Evolutionary conservation across 2,113 vertebrate species (phyloP).

Genomic region (Chaetodon trifascialis): DNA sequence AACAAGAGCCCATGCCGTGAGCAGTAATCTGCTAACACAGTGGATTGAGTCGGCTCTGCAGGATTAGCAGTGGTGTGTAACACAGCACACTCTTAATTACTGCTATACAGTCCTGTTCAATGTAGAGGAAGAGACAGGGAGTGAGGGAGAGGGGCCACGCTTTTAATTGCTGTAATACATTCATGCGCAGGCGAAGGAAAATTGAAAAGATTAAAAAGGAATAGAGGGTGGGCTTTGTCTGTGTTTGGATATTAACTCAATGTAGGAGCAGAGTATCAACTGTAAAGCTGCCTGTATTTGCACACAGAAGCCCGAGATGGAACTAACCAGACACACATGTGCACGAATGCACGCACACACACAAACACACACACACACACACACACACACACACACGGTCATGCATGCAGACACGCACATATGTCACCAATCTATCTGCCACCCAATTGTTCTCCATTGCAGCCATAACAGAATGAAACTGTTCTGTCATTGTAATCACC

Average conservation of each 20-base stretch:
- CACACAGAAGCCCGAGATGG: neutral
- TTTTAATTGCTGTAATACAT: constrained; percentile 57
- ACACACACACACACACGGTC: neutral
- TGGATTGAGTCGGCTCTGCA: constrained; percentile 71
- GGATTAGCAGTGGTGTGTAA: constrained; percentile 78
- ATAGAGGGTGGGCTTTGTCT: constrained; percentile 10
- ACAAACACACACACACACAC: neutral
- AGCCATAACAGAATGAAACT: constrained; percentile 45
- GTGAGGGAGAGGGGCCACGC: constrained; percentile 6
- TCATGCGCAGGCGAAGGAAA: constrained; percentile 29
- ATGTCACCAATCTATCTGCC: constrained; percentile 38
- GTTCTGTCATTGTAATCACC: constrained; percentile 63
- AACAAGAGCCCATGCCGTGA: constrained; percentile 70
- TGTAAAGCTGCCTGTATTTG: neutral
- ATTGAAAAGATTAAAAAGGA: constrained; percentile 57
- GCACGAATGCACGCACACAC: neutral
- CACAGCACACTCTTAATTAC: constrained; percentile 76
- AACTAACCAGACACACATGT: neutral
- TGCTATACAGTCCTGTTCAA: constrained; percentile 63
- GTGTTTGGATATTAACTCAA: constrained; percentile 22
- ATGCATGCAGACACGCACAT: neutral
- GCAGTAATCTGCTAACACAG: constrained; percentile 74
- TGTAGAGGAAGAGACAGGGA: constrained; percentile 41
- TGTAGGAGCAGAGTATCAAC: neutral
- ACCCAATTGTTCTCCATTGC: constrained; percentile 45